phyloP scores from a whole-genome alignment of 1,140 invertebrate genomes.

The Trichonephila clavata region DNA sequence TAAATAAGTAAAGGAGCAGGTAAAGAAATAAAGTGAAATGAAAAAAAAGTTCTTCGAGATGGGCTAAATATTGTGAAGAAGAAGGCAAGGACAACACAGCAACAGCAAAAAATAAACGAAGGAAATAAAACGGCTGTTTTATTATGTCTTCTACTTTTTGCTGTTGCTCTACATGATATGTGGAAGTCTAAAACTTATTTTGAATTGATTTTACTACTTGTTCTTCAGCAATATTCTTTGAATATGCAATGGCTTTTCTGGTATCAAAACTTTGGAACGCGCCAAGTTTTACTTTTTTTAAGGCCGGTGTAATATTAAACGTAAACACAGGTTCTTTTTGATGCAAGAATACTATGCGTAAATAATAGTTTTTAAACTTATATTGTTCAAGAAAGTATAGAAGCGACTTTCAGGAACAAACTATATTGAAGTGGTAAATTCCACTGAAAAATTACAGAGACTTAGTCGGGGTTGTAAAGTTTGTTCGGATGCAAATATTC shows the following conservation, averaged over 20 bases:
- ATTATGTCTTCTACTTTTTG: background rate
- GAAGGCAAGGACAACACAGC: background rate
- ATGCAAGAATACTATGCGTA: background rate
- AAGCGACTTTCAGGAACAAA: no score
- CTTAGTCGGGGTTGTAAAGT: no score
- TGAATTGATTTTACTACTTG: slow-evolving; percentile 27
- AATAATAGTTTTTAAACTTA: slow-evolving; percentile 13
- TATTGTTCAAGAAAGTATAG: background rate
- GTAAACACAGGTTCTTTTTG: background rate
- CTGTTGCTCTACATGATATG: background rate
- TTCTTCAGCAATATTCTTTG: slow-evolving; percentile 10
- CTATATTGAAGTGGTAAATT: no score
- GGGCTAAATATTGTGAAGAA: slow-evolving; percentile 15
- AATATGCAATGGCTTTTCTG: slow-evolving; percentile 24
- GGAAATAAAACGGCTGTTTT: slow-evolving; percentile 31
- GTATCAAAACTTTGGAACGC: background rate
- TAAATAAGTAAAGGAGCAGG: background rate
- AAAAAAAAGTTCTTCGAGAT: background rate
- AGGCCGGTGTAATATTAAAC: slow-evolving; percentile 21
- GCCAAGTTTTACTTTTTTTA: background rate
- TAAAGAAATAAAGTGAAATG: slow-evolving; percentile 11
- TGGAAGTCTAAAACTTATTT: slow-evolving; percentile 23
- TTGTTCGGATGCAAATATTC: no score
- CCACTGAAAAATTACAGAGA: no score
- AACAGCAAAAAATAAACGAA: background rate